Base-by-base conservation (phyloP, 1,140 invertebrate species). In the Tribolium madens region DNA sequence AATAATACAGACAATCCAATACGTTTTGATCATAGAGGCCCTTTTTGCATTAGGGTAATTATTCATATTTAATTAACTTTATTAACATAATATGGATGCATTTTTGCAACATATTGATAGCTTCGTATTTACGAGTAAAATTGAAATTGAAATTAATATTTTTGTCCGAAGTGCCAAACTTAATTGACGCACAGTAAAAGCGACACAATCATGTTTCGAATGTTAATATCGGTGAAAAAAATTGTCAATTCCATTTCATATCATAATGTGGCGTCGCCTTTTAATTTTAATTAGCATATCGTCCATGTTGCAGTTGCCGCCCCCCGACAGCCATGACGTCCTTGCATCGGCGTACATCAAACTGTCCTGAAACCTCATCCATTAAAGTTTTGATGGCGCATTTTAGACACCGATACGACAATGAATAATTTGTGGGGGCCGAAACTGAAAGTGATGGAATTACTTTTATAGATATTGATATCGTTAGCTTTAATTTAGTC, bases 381-480 rank as follows among this genome's bases (percentile, higher is more conserved):
- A 71, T 71, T 71, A 71, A 47, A 71, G 36, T 47, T 36, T 13
- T 52, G 69, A 71, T 52, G 69, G 42, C 42, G 69, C 69, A 18
- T 52, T 71, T 48, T 64, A 64, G 57, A 64, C 52, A 57, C 26
- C 12, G 21, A 33, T 36, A 70, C 48, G 42, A 74, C 50, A 60
- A 78, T 78, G 76, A 78, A 78, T 78, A 78, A 78, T 78, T 75
- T 68, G 46, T 72, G 57, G 60, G 64, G 26, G 50, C 57, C 57
- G 36, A 75, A 79, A 79, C 72, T 47, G 75, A 78, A 76, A 78
- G 77, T 80, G 76, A 79, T 69, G 74, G 75, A 80, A 80, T 80
- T 76, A 78, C 79, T 80, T 77, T 80, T 80, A 80, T 80, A 78
- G 79, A 80, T 80, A 80, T 80, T 80, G 79, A 80, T 78, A 78